Percentiles rank a stretch among this genome's conserved stretches.
phyloP scores from a whole-genome alignment of 1,140 invertebrate species.

The Drosophila carrolli region DNA sequence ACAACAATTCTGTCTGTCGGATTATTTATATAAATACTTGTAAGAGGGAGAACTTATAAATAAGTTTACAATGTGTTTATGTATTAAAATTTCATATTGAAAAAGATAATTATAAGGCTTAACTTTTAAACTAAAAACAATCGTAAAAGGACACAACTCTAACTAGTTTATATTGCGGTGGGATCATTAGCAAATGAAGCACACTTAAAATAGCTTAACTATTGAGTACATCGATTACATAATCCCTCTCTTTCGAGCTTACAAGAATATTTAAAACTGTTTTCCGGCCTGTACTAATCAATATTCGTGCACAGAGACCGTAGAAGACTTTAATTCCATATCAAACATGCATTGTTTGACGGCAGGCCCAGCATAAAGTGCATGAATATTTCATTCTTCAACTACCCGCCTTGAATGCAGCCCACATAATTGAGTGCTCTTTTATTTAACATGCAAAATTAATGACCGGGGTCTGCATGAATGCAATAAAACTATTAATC shows the following conservation, averaged over 20 bases:
- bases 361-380: slow-evolving; percentile 33
- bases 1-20: neutral
- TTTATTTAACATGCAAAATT: slow-evolving; percentile 75
- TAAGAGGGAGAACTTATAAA: no score
- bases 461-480: slow-evolving; percentile 58
- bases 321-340: slow-evolving; percentile 33
- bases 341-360: slow-evolving; percentile 51
- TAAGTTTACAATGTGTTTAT: no score
- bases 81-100: no score
- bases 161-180: neutral
- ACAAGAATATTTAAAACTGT: slow-evolving; percentile 14
- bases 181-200: neutral
- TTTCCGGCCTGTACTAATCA: slow-evolving; percentile 24
- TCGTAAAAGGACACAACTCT: neutral
- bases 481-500: slow-evolving; percentile 77
- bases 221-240: slow-evolving; percentile 1
- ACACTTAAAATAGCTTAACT: slow-evolving; percentile 17
- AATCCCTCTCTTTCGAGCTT: slow-evolving; percentile 4
- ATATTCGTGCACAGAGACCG: slow-evolving; percentile 14
- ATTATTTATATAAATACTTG: no score
- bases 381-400: slow-evolving; percentile 46
- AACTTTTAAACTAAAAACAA: no score
- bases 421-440: slow-evolving; percentile 71
- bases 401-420: slow-evolving; percentile 18
- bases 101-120: no score